phyloP scores from a whole-genome alignment of 2,888 invertebrate genomes.

The Vesta saturnalis region DNA sequence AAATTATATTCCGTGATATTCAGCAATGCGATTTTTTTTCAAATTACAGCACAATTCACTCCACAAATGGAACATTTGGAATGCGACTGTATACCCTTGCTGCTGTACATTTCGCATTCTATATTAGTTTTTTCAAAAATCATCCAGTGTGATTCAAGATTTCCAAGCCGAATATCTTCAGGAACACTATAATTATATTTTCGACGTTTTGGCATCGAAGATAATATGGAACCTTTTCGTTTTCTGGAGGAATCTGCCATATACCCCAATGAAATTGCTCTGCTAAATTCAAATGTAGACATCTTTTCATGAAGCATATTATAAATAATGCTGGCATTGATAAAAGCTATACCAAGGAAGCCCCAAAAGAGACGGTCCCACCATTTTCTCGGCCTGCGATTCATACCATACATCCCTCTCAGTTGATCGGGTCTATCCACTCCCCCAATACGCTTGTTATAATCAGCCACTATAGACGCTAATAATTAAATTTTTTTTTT shows the following conservation, averaged over 20 bases:
- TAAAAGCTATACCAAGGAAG: background rate
- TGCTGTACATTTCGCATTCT: conserved; percentile 19
- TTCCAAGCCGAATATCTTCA: conserved; percentile 17
- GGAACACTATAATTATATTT: background rate
- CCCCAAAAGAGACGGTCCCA: background rate
- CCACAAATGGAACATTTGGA: conserved; percentile 21
- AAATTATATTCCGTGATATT: conserved; percentile 20
- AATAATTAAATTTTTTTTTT: too few species aligned
- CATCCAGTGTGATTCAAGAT: conserved; percentile 8
- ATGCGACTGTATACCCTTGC: conserved; percentile 11
- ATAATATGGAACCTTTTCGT: background rate
- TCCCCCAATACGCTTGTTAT: background rate
- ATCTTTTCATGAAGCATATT: background rate
- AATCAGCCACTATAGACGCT: background rate
- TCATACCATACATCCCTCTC: background rate
- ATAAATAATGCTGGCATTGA: background rate
- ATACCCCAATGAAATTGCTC: background rate
- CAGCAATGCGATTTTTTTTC: conserved; percentile 19
- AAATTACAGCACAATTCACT: conserved; percentile 17
- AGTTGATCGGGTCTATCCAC: conserved; percentile 3
- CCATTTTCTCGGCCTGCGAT: background rate
- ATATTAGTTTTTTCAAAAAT: conserved; percentile 6
- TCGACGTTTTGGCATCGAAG: background rate
- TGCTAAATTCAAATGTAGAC: background rate
- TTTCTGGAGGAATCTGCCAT: background rate